A percentile compares a stretch with the other conserved stretches of the same genome.
Evolutionary conservation across 2,888 invertebrate species (phyloP).

Genomic region (Pyrochroa serraticornis): DNA sequence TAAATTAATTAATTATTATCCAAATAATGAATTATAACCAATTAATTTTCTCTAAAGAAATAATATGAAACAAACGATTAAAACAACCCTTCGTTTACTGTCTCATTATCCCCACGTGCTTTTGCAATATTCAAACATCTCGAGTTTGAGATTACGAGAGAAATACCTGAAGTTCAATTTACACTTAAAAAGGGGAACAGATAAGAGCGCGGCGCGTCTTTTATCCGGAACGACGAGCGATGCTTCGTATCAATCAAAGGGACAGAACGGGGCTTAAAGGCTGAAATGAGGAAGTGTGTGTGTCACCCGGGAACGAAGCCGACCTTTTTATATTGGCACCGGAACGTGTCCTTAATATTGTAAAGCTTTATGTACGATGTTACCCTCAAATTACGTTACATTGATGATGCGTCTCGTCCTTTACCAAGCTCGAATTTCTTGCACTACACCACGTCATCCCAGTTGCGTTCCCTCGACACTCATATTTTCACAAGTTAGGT

Average conservation of each 20-base stretch:
- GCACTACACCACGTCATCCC: constrained; percentile 11
- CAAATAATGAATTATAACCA: no score
- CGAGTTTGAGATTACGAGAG: constrained; percentile 38
- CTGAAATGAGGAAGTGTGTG: constrained; percentile 32
- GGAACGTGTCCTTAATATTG: constrained; percentile 31
- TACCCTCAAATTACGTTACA: constrained; percentile 27
- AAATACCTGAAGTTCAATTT: constrained; percentile 53
- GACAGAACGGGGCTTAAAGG: constrained; percentile 33
- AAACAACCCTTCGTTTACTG: constrained; percentile 30
- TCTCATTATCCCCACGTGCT: constrained; percentile 34
- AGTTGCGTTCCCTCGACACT: background rate
- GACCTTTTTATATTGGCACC: constrained; percentile 28
- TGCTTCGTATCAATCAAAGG: constrained; percentile 47
- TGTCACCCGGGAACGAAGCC: constrained; percentile 25
- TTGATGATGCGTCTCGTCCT: constrained; percentile 24
- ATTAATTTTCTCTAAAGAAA: no score
- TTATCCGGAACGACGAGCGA: constrained; percentile 43
- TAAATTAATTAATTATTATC: no score
- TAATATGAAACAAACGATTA: no score
- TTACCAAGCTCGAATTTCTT: constrained; percentile 16
- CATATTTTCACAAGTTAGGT: no score
- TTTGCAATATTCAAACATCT: constrained; percentile 38
- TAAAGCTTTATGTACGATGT: constrained; percentile 28
- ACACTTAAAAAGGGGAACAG: constrained; percentile 48
- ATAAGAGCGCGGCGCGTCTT: constrained; percentile 44